Conservation (phyloP, 2,113 vertebrate genomes). For the Archocentrus centrarchus region DNA sequence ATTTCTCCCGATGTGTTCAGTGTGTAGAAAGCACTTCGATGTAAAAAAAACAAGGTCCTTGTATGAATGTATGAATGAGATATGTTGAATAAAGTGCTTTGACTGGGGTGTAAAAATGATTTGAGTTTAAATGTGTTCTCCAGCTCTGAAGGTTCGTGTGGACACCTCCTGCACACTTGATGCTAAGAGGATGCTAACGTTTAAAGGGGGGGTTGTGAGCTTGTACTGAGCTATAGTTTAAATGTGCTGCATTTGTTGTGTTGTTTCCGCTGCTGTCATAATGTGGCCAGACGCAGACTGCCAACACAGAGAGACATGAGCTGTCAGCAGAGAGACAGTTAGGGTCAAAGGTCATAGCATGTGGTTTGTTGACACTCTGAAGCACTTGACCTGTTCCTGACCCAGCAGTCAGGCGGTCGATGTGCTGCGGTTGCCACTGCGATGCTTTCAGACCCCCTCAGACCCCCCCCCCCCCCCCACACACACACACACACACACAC, state of each 20-base stretch:
- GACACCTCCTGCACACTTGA: neutral
- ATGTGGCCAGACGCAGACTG: neutral
- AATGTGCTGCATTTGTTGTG: neutral
- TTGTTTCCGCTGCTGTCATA: neutral
- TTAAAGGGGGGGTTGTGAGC: neutral
- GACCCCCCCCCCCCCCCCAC: too few relatives aligned
- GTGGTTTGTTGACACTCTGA: constrained; percentile 57
- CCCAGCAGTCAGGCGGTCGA: constrained; percentile 32
- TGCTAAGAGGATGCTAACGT: neutral
- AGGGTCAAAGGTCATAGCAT: constrained; percentile 60
- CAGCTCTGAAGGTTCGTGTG: neutral
- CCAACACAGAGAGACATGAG: neutral
- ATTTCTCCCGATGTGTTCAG: too few relatives aligned
- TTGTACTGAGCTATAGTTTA: neutral
- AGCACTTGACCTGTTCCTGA: constrained; percentile 57
- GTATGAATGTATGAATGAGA: too few relatives aligned
- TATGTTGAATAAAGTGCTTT: too few relatives aligned
- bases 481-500: neutral
- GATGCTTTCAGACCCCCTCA: neutral
- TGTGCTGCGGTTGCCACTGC: constrained; percentile 6
- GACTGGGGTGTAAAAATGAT: neutral
- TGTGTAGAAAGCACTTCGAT: too few relatives aligned
- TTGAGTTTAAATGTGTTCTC: neutral
- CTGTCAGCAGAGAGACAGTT: constrained; percentile 12
- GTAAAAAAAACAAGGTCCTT: too few relatives aligned